Conservation (phyloP, 53 echinoderm and acorn worm genomes). For the Echinometra lucunter region DNA sequence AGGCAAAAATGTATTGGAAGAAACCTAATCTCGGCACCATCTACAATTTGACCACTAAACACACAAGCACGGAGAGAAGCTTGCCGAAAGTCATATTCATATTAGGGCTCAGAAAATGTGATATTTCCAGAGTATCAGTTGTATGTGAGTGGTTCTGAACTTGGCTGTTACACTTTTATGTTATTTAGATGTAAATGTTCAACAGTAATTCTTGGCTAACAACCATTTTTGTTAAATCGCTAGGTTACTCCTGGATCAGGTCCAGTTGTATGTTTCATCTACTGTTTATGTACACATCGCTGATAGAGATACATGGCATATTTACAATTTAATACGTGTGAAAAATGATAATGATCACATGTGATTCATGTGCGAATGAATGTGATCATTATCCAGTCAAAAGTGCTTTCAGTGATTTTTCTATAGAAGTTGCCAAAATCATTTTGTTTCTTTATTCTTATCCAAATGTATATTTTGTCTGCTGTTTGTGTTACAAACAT, state of each 20-base stretch:
- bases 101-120: neutral
- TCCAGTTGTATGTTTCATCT: neutral
- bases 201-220: neutral
- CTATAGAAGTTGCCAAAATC: too few relatives aligned
- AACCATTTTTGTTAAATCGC: too few relatives aligned
- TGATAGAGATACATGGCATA: neutral
- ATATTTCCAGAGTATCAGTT: constrained; percentile 2
- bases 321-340: neutral
- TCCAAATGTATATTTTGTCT: too few relatives aligned
- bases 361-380: too few relatives aligned
- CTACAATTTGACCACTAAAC: constrained; percentile 37
- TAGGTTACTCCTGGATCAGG: neutral
- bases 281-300: neutral
- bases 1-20: neutral
- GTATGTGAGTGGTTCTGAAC: neutral
- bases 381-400: too few relatives aligned
- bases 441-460: too few relatives aligned
- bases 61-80: constrained; percentile 15
- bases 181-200: neutral
- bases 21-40: constrained; percentile 24
- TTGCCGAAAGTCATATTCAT: constrained; percentile 13
- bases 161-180: neutral
- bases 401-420: too few relatives aligned
- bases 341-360: too few relatives aligned
- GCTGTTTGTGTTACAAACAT: too few relatives aligned